These are phyloP conservation scores for Caenorhabditis sp. DNA, from an alignment of 2,888 invertebrate species.

Conservation along the genomic window DNA sequence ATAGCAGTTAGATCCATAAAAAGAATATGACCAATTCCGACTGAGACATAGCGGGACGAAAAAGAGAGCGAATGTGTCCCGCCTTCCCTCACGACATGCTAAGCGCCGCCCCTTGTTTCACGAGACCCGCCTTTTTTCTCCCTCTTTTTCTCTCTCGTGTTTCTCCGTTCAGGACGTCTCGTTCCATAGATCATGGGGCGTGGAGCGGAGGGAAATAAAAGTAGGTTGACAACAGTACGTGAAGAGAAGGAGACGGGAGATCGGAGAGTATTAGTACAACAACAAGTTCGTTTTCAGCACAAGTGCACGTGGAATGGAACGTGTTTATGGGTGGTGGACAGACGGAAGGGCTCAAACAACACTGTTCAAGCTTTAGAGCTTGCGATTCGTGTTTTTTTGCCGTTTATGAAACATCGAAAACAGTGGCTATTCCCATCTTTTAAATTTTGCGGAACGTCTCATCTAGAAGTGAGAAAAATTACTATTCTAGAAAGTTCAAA, in stretches of 20 bases:
- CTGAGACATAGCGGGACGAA: background rate
- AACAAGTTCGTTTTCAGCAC: constrained; percentile 15
- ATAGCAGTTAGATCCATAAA: background rate
- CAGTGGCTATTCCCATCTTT: no score
- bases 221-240: background rate
- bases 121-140: background rate
- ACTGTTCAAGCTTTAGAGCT: background rate
- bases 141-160: background rate
- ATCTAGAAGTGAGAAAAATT: no score
- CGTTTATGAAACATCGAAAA: no score
- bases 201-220: background rate
- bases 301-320: constrained; percentile 6
- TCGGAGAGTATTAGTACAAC: background rate
- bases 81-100: background rate
- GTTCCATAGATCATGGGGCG: background rate
- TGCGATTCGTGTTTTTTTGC: background rate
- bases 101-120: constrained; percentile 12
- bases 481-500: no score
- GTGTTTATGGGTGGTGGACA: background rate
- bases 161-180: constrained; percentile 3
- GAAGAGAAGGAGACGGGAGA: background rate
- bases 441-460: no score
- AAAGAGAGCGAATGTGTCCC: constrained; percentile 6
- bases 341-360: constrained; percentile 11
- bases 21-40: background rate